These are phyloP conservation scores for Podabrus alpinus DNA, from an alignment of 2,888 invertebrate species.

Conservation along the genomic window DNA sequence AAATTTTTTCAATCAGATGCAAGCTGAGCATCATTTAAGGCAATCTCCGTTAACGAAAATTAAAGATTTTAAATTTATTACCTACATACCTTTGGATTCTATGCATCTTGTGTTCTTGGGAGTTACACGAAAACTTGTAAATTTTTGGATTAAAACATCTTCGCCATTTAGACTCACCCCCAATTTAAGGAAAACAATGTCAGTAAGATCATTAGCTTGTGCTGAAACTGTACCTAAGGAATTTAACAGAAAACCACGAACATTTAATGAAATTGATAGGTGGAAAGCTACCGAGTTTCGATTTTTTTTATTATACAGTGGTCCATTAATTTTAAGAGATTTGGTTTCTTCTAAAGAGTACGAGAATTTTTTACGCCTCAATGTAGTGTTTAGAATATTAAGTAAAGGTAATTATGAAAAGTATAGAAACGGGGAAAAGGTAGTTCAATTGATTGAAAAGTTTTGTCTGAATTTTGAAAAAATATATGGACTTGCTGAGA, in stretches of 20 bases:
- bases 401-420: too few relatives aligned
- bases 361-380: too few relatives aligned
- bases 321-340: too few relatives aligned
- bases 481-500: too few relatives aligned
- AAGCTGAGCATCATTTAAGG: constrained; percentile 15
- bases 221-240: constrained; percentile 14
- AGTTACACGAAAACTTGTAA: constrained; percentile 9
- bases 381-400: too few relatives aligned
- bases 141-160: too few relatives aligned
- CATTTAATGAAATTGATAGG: constrained; percentile 17
- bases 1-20: neutral
- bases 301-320: constrained; percentile 14
- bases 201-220: neutral
- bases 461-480: too few relatives aligned
- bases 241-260: constrained; percentile 24
- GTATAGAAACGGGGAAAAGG: too few relatives aligned
- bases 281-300: constrained; percentile 33
- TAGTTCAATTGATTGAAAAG: too few relatives aligned
- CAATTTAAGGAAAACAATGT: neutral
- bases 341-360: too few relatives aligned
- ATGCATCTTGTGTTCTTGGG: constrained; percentile 24
- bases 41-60: constrained; percentile 11
- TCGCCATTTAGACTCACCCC: neutral
- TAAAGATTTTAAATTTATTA: too few relatives aligned
- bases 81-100: constrained; percentile 15